Percentiles rank a stretch among this genome's conserved stretches.
Conservation (phyloP, 2,888 invertebrate genomes). For the Drosophila sordidula region DNA sequence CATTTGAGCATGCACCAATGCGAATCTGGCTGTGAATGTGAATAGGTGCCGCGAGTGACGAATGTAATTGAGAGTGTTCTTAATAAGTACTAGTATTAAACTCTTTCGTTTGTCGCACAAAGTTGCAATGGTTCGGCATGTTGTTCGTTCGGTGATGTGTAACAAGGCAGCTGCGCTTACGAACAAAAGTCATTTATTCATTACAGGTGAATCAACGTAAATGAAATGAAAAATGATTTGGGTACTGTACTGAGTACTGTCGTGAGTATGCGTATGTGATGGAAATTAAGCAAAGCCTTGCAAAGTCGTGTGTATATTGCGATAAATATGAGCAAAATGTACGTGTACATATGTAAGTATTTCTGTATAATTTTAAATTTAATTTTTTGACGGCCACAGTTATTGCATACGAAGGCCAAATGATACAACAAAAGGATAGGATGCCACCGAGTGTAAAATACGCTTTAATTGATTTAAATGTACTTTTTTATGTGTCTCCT, state of each 20-base stretch:
- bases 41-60: conserved; percentile 1
- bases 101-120: not conserved
- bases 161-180: conserved; percentile 72
- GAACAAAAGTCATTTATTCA: conserved; percentile 3
- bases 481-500: not conserved
- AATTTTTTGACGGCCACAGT: conserved; percentile 30
- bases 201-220: not conserved
- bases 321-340: conserved; percentile 32
- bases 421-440: conserved; percentile 53
- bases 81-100: not conserved
- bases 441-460: conserved; percentile 34
- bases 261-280: conserved; percentile 2
- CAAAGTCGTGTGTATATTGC: conserved; percentile 12
- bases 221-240: not conserved
- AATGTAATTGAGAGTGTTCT: conserved; percentile 7
- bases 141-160: conserved; percentile 74
- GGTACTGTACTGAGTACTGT: conserved; percentile 5
- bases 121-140: conserved; percentile 29
- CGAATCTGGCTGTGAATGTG: conserved; percentile 6
- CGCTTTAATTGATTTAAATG: conserved; percentile 7
- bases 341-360: conserved; percentile 45
- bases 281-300: conserved; percentile 16
- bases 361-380: conserved; percentile 27
- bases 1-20: conserved; percentile 1
- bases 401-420: conserved; percentile 66